Evolutionary conservation across 2,797 vertebrate species (phyloP).

Genomic region (Danio jaintianensis): DNA sequence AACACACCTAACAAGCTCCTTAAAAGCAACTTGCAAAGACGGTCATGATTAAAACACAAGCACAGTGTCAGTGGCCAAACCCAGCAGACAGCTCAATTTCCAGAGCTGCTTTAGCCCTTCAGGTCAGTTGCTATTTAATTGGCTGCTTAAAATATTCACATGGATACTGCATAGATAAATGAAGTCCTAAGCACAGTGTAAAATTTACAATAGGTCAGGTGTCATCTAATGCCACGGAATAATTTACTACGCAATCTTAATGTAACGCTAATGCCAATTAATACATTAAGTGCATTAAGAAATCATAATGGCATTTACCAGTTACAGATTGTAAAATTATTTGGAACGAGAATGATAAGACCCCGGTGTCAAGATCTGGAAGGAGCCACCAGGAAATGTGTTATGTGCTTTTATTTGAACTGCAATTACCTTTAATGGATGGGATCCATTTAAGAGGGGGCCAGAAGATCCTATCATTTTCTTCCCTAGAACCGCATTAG

Average conservation of each 20-base stretch:
- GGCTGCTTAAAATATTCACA: conserved; percentile 84
- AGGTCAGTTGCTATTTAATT: conserved; percentile 83
- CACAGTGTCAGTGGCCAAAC: background rate
- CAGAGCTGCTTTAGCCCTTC: conserved; percentile 63
- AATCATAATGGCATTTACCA: conserved; percentile 77
- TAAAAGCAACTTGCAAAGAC: conserved; percentile 21
- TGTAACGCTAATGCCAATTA: conserved; percentile 78
- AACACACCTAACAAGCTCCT: background rate
- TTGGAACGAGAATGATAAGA: conserved; percentile 72
- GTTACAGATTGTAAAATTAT: conserved; percentile 77
- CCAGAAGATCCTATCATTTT: conserved; percentile 46
- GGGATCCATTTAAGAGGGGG: conserved; percentile 53
- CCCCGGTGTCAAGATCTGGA: conserved; percentile 56
- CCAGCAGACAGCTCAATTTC: conserved; percentile 60
- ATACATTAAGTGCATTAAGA: conserved; percentile 80
- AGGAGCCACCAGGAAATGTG: conserved; percentile 67
- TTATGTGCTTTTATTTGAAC: conserved; percentile 64
- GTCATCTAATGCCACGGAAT: conserved; percentile 76
- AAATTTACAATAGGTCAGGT: conserved; percentile 83
- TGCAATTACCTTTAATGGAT: conserved; percentile 64
- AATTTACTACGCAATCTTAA: conserved; percentile 80
- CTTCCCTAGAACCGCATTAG: conserved; percentile 34
- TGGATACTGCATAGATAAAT: conserved; percentile 80
- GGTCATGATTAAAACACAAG: conserved; percentile 12
- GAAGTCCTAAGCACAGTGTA: conserved; percentile 82